Evolutionary conservation across 2,797 vertebrate species (phyloP).

Genomic region (Anniella stebbinsi): DNA sequence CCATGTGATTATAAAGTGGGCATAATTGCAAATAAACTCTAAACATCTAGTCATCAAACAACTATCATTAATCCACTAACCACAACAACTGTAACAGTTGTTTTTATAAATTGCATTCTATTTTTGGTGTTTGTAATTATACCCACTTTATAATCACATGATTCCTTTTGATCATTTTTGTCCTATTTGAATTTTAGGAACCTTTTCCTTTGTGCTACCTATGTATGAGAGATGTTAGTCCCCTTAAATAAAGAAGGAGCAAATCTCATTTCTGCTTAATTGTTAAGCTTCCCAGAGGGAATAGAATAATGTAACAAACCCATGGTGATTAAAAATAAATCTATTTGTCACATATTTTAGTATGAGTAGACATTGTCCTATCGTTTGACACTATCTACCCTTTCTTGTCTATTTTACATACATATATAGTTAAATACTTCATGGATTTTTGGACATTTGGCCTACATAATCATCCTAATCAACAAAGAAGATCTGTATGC

Average conservation of each 20-base stretch:
- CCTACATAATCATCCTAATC: not conserved
- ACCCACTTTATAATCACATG: too few relatives aligned
- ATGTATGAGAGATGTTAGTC: not conserved
- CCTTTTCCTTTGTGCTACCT: too few relatives aligned
- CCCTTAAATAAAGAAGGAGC: not conserved
- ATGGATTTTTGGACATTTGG: not conserved
- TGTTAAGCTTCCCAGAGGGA: not conserved
- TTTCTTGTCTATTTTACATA: not conserved
- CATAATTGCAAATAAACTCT: too few relatives aligned
- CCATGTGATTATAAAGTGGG: too few relatives aligned
- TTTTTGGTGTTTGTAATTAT: too few relatives aligned
- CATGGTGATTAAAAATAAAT: constrained; percentile 6
- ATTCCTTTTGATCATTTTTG: too few relatives aligned
- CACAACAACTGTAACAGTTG: too few relatives aligned
- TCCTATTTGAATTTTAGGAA: not conserved
- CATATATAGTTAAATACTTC: not conserved
- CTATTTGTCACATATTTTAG: not conserved
- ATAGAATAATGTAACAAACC: not conserved
- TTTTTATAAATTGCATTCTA: too few relatives aligned
- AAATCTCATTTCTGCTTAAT: not conserved
- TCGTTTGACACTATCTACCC: not conserved
- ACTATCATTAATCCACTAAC: too few relatives aligned
- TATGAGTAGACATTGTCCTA: not conserved
- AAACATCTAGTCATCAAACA: too few relatives aligned
- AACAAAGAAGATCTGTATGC: not conserved